Evolutionary conservation across 2,888 invertebrate species (phyloP).

Genomic region (Ernsta delagoae): DNA sequence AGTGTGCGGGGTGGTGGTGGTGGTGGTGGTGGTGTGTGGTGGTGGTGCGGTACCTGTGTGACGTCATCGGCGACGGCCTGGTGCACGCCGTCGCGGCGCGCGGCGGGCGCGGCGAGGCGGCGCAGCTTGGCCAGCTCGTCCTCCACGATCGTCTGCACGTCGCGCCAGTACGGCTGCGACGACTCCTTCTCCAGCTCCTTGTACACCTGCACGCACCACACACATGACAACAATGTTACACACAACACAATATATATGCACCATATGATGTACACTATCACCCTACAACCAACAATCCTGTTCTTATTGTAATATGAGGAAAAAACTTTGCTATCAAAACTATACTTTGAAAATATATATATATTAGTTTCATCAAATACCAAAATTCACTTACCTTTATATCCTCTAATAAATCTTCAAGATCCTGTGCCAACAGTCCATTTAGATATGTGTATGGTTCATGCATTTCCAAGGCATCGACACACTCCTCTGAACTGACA

Average conservation of each 20-base stretch:
- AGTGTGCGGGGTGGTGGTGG: too few species aligned
- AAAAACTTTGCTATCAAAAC: too few species aligned
- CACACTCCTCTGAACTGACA: constrained; percentile 93
- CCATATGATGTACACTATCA: too few species aligned
- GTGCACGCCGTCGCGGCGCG: constrained; percentile 93
- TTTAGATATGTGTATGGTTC: constrained; percentile 98
- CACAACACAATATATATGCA: too few species aligned
- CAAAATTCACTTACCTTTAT: constrained; percentile 87
- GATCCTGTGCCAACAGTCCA: constrained; percentile 94
- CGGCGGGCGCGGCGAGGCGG: constrained; percentile 86
- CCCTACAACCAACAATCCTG: too few species aligned
- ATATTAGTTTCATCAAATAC: too few species aligned
- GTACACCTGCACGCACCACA: constrained; percentile 85
- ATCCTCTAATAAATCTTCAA: constrained; percentile 98
- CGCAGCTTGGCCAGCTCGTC: constrained; percentile 95
- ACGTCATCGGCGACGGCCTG: constrained; percentile 96
- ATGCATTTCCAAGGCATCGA: constrained; percentile 98
- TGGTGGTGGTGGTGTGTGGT: too few species aligned
- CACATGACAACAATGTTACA: too few species aligned
- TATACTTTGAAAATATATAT: too few species aligned
- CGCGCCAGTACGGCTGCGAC: constrained; percentile 97
- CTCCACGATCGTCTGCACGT: constrained; percentile 97
- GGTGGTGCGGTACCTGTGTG: constrained; percentile 70
- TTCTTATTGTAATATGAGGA: too few species aligned
- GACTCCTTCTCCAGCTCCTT: constrained; percentile 95